These are phyloP conservation scores for Eudasyphora cyanicolor DNA, from an alignment of 2,888 invertebrate genomes.

Conservation along the genomic window DNA sequence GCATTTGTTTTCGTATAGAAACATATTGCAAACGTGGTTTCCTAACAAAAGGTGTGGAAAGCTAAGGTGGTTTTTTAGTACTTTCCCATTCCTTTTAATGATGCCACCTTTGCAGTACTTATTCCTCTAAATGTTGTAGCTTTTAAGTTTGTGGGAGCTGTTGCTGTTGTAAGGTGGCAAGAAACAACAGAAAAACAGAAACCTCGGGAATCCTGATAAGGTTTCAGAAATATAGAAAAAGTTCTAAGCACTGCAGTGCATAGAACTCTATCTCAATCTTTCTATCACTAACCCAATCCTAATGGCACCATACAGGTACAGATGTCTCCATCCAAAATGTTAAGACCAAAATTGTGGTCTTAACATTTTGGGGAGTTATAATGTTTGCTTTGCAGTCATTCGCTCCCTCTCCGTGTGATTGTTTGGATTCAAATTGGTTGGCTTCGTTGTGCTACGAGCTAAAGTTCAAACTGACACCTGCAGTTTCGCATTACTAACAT, in stretches of 20 bases:
- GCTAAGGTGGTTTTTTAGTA: slow-evolving; percentile 48
- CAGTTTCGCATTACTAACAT: slow-evolving; percentile 55
- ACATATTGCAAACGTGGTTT: slow-evolving; percentile 52
- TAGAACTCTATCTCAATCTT: background rate
- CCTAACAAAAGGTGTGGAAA: slow-evolving; percentile 54
- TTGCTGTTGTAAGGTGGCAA: slow-evolving; percentile 25
- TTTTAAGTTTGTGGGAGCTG: background rate
- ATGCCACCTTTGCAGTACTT: background rate
- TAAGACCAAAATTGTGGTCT: slow-evolving; percentile 41
- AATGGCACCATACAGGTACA: too few relatives aligned
- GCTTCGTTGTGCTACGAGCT: slow-evolving; percentile 39
- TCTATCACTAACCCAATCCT: too few relatives aligned
- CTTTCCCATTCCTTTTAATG: slow-evolving; percentile 22
- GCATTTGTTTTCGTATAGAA: slow-evolving; percentile 37
- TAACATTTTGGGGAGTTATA: background rate
- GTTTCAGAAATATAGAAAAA: slow-evolving; percentile 40
- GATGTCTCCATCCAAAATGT: too few relatives aligned
- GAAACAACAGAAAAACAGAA: slow-evolving; percentile 19
- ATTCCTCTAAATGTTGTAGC: background rate
- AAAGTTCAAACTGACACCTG: slow-evolving; percentile 57
- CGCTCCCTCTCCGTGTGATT: too few relatives aligned
- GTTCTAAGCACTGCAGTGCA: slow-evolving; percentile 10
- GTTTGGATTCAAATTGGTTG: slow-evolving; percentile 30
- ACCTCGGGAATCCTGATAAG: slow-evolving; percentile 52
- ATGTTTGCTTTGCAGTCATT: too few relatives aligned